Conservation (phyloP, 2,888 invertebrate genomes). For the Schizaphis graminum region DNA sequence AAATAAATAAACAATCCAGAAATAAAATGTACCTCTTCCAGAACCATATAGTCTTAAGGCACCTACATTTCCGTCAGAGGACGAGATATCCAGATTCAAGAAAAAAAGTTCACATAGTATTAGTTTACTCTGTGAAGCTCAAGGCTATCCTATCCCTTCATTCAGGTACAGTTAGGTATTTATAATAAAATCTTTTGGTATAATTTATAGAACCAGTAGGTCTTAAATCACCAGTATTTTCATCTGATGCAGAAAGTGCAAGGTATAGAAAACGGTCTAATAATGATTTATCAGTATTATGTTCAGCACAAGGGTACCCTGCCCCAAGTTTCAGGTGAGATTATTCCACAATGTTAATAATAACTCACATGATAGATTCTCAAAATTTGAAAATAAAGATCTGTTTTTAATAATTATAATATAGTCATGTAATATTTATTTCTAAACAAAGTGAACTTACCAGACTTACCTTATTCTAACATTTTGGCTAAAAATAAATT, state of each 20-base stretch:
- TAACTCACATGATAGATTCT: not conserved
- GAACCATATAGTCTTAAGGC: constrained; percentile 75
- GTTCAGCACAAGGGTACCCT: constrained; percentile 76
- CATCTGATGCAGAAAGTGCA: constrained; percentile 73
- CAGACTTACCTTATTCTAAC: constrained; percentile 16
- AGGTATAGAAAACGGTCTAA: constrained; percentile 68
- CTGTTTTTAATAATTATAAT: not conserved
- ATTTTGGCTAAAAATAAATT: constrained; percentile 11
- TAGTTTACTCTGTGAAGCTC: constrained; percentile 80
- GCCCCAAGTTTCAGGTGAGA: constrained; percentile 75
- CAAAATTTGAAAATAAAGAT: not conserved
- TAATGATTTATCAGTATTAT: constrained; percentile 70
- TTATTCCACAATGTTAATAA: constrained; percentile 51
- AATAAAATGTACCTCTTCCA: constrained; percentile 68
- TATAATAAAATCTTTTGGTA: constrained; percentile 43
- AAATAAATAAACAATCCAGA: not conserved
- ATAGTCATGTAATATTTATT: not conserved
- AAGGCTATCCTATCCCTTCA: constrained; percentile 77
- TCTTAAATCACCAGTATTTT: constrained; percentile 77
- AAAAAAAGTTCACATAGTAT: constrained; percentile 72
- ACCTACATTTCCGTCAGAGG: constrained; percentile 76
- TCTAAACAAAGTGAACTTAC: not conserved
- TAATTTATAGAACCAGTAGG: constrained; percentile 72
- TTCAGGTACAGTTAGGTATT: constrained; percentile 73
- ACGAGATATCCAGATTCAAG: constrained; percentile 76